These are phyloP conservation scores for Eira barbara DNA, from an alignment of 2,113 vertebrate species.

Conservation along the genomic window DNA sequence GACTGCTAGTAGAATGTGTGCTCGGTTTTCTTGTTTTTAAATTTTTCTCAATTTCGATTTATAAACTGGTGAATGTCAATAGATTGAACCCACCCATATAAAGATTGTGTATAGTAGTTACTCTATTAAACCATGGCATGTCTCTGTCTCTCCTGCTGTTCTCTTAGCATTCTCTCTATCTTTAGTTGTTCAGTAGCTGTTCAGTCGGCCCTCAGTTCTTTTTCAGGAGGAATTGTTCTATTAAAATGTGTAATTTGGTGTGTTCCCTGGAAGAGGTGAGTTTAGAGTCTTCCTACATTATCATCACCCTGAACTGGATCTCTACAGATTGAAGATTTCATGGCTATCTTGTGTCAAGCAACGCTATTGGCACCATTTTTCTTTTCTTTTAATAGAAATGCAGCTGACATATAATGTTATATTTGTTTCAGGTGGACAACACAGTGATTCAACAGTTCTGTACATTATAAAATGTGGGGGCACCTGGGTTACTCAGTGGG, in stretches of 20 bases:
- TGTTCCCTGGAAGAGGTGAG: neutral
- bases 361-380: neutral
- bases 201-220: neutral
- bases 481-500: no score
- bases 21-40: neutral
- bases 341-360: neutral
- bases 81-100: neutral
- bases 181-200: neutral
- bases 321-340: neutral
- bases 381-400: neutral
- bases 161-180: neutral
- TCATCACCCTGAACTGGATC: neutral
- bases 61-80: neutral
- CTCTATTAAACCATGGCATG: neutral
- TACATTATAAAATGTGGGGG: no score
- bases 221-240: neutral
- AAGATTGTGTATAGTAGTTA: neutral
- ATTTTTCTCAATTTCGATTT: slow-evolving; percentile 1
- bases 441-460: no score
- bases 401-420: neutral
- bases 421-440: no score
- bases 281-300: neutral
- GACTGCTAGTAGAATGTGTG: neutral
- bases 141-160: neutral
- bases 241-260: neutral